Evolutionary conservation across 2,113 vertebrate genomes (phyloP).

Genomic region (Tachycineta bicolor): DNA sequence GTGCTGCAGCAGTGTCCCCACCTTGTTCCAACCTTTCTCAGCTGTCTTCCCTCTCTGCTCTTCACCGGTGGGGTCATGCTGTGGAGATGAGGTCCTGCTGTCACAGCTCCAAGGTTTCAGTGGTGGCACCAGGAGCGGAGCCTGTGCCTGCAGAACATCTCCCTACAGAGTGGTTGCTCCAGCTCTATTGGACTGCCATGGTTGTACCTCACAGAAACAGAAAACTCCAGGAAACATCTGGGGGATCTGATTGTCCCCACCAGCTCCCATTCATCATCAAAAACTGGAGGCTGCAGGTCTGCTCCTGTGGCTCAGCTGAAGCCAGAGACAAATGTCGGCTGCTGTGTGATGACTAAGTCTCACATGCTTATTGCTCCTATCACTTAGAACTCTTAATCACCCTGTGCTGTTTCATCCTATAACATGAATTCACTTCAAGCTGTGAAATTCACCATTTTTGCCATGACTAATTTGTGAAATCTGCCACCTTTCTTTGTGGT

Average conservation of each 20-base stretch:
- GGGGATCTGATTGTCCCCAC: not conserved
- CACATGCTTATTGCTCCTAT: conserved; percentile 49
- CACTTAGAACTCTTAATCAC: conserved; percentile 54
- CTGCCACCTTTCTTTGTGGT: conserved; percentile 38
- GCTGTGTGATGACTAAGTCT: conserved; percentile 50
- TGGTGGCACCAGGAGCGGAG: rapidly evolving
- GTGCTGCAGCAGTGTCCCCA: not conserved
- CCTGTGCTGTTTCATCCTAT: conserved; percentile 48
- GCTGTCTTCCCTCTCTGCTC: not conserved
- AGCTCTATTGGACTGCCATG: rapidly evolving
- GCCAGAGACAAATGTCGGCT: not conserved
- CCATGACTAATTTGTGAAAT: conserved; percentile 59
- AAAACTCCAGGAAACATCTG: not conserved
- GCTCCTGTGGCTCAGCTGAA: not conserved
- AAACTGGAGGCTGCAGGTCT: not conserved
- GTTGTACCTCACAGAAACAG: not conserved
- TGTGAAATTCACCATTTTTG: conserved; percentile 65
- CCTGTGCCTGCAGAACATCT: not conserved
- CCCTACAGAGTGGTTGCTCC: not conserved
- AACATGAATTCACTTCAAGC: conserved; percentile 36
- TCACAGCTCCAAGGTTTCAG: not conserved
- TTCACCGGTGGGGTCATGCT: not conserved
- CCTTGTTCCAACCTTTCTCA: not conserved
- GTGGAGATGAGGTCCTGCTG: not conserved
- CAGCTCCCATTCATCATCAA: not conserved